Conservation (phyloP, 2,113 vertebrate genomes). For the Melanocharis versteri region DNA sequence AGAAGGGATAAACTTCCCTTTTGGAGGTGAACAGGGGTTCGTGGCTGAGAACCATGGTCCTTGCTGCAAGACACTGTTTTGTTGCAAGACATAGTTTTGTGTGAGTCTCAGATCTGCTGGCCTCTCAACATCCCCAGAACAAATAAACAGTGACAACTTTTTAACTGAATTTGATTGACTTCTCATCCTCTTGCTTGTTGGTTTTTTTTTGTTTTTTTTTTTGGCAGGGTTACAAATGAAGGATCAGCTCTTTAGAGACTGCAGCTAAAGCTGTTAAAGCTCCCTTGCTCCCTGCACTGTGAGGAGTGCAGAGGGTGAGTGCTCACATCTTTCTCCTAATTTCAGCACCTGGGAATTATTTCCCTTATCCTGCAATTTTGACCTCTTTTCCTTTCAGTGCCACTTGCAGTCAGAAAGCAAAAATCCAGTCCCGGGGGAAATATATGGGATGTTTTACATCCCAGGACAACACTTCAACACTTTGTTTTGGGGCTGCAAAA, state of each 20-base stretch:
- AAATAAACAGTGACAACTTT: not conserved
- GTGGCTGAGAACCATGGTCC: not conserved
- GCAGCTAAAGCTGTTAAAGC: not conserved
- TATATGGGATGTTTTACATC: conserved; percentile 24
- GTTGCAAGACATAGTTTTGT: rapidly evolving
- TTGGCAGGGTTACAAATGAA: not conserved
- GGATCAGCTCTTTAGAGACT: not conserved
- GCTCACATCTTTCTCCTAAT: not conserved
- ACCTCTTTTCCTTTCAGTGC: not conserved
- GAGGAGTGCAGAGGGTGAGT: not conserved
- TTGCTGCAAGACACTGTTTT: not conserved
- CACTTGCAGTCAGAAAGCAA: not conserved
- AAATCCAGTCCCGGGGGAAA: not conserved
- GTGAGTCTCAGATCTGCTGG: not conserved
- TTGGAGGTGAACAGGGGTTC: not conserved
- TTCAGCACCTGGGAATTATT: not conserved
- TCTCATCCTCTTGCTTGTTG: not conserved
- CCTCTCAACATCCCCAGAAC: not conserved
- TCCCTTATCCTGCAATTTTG: not conserved
- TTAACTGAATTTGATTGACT: not conserved
- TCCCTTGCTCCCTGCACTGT: not conserved
- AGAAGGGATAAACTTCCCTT: not conserved
- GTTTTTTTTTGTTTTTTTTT: not conserved
- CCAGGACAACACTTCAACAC: conserved; percentile 27
- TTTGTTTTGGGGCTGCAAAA: conserved; percentile 32